Evolutionary conservation across 2,113 vertebrate genomes (phyloP).

Genomic region (Barbus barbus): DNA sequence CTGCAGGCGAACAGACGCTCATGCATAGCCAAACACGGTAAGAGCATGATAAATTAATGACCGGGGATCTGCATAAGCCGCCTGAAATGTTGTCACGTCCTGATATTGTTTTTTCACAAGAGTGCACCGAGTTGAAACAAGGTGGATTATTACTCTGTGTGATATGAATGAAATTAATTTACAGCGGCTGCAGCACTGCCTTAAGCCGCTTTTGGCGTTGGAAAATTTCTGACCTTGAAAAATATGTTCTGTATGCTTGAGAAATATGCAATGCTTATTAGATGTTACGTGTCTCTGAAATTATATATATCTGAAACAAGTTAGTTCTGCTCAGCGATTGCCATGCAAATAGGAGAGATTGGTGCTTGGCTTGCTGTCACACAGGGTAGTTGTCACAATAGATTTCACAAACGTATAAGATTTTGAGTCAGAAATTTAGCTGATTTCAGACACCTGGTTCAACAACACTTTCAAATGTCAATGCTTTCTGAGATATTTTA

Average conservation of each 20-base stretch:
- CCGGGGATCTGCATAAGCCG: constrained; percentile 1
- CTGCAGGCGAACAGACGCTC: constrained; percentile 88
- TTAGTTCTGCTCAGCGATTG: neutral
- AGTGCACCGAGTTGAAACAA: constrained; percentile 11
- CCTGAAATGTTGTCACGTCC: constrained; percentile 22
- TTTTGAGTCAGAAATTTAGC: no score
- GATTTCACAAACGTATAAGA: neutral
- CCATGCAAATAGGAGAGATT: neutral
- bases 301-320: neutral
- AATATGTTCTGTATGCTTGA: neutral
- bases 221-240: constrained; percentile 20
- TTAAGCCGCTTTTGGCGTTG: no score
- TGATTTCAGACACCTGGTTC: no score
- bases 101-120: constrained; percentile 32
- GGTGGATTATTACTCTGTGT: constrained; percentile 31
- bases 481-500: no score
- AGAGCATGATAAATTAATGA: constrained; percentile 62
- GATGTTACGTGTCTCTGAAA: neutral
- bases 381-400: neutral
- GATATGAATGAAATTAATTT: constrained; percentile 31
- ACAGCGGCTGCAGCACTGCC: neutral
- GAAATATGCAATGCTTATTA: neutral
- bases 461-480: no score
- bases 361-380: neutral
- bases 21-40: constrained; percentile 93